A percentile compares a stretch with the other conserved stretches of the same genome.
Conservation (phyloP, 2,888 invertebrate genomes). For the Eudemis profundana region DNA sequence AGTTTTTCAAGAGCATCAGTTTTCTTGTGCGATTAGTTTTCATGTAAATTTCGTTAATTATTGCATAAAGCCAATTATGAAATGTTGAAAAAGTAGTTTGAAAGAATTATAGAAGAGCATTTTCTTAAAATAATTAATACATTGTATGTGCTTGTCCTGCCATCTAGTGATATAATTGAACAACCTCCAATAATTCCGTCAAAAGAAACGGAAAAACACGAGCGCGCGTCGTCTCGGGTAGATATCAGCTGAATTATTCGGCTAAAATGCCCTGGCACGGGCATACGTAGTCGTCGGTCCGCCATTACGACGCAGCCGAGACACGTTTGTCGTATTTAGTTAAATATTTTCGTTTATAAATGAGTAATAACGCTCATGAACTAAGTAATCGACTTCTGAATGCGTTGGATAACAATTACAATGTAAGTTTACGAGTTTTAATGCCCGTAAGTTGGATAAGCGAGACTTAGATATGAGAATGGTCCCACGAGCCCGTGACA, state of each 20-base stretch:
- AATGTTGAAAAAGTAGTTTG: no score
- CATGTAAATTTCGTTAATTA: background rate
- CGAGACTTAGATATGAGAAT: conserved; percentile 76
- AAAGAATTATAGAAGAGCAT: background rate
- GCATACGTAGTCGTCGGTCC: conserved; percentile 86
- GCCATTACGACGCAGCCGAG: conserved; percentile 86
- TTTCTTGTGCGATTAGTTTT: background rate
- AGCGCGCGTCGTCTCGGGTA: conserved; percentile 83
- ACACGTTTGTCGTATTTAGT: conserved; percentile 86
- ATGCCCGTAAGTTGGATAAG: conserved; percentile 74
- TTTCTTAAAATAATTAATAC: conserved; percentile 20
- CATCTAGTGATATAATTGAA: conserved; percentile 61
- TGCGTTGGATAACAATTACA: conserved; percentile 98
- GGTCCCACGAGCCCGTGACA: conserved; percentile 83
- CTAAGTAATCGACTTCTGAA: conserved; percentile 98
- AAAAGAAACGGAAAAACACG: conserved; percentile 86
- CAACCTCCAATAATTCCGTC: conserved; percentile 70
- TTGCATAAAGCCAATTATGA: background rate
- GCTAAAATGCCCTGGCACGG: conserved; percentile 86
- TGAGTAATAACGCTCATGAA: conserved; percentile 94
- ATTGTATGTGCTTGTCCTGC: conserved; percentile 46
- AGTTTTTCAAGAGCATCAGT: conserved; percentile 41
- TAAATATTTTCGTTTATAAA: conserved; percentile 88
- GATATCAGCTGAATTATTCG: conserved; percentile 86
- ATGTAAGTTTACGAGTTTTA: conserved; percentile 92